Conservation (phyloP, 2,888 invertebrate genomes). For the Tineola bisselliella region DNA sequence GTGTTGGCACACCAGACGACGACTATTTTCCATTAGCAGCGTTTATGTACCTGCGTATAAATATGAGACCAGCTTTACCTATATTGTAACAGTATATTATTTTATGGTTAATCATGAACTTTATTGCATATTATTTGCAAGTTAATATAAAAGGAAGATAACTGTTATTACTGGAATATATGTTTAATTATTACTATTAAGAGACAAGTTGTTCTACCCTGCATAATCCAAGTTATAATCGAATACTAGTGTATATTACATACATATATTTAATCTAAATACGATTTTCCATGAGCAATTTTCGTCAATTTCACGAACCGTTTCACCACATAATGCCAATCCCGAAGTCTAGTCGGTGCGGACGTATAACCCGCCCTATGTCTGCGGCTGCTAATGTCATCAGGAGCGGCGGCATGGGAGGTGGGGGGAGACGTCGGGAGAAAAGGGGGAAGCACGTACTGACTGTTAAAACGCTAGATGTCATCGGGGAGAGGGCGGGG, state of each 20-base stretch:
- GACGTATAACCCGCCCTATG: slow-evolving; percentile 37
- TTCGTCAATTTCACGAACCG: not conserved
- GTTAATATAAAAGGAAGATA: too few species aligned
- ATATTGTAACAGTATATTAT: too few species aligned
- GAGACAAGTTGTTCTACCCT: too few species aligned
- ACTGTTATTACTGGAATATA: too few species aligned
- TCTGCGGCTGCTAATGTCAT: slow-evolving; percentile 67
- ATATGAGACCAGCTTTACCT: not conserved
- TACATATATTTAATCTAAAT: not conserved
- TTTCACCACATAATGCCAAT: slow-evolving; percentile 1
- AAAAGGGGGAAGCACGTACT: slow-evolving; percentile 41
- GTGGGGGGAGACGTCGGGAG: slow-evolving; percentile 17
- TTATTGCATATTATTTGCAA: too few species aligned
- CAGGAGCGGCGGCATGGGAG: slow-evolving; percentile 33
- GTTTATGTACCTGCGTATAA: not conserved
- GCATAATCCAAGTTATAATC: too few species aligned
- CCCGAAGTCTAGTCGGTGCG: not conserved
- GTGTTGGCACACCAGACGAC: not conserved
- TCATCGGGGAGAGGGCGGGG: slow-evolving; percentile 46
- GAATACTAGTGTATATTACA: too few species aligned
- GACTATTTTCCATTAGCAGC: not conserved
- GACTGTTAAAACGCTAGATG: slow-evolving; percentile 66
- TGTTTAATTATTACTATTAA: too few species aligned
- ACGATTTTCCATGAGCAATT: not conserved
- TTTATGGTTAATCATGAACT: too few species aligned